phyloP scores from a whole-genome alignment of 2,888 invertebrate genomes.

The Rhopalosiphum nymphaeae region DNA sequence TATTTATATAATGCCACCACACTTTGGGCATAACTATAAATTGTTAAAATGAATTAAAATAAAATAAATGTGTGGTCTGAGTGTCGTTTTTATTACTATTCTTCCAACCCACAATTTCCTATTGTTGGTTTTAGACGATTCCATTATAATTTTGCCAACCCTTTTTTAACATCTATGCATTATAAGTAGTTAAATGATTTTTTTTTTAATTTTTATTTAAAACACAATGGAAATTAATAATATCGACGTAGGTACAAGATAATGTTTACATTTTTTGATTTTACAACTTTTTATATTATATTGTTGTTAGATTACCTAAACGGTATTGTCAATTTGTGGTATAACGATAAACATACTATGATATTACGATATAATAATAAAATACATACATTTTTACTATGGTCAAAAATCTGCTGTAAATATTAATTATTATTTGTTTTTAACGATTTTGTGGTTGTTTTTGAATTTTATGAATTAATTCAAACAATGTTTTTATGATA shows the following conservation, averaged over 20 bases:
- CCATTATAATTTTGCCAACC: slow-evolving; percentile 13
- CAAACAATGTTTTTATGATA: background rate
- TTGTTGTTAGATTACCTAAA: background rate
- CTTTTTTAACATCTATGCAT: slow-evolving; percentile 25
- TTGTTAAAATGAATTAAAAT: slow-evolving; percentile 61
- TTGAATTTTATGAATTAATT: background rate
- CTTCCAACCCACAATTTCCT: slow-evolving; percentile 17
- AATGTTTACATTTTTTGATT: background rate
- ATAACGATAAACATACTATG: background rate
- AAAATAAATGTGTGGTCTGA: slow-evolving; percentile 26
- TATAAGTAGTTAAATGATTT: slow-evolving; percentile 15
- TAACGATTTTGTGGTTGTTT: background rate
- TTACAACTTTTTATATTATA: too few species aligned
- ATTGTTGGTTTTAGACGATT: slow-evolving; percentile 55
- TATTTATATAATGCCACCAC: background rate
- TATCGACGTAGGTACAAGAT: background rate
- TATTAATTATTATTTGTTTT: background rate
- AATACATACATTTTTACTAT: background rate
- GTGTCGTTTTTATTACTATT: slow-evolving; percentile 43
- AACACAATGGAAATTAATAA: background rate
- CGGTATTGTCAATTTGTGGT: background rate
- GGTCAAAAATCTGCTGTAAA: background rate
- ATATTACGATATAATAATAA: background rate
- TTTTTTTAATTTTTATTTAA: slow-evolving; percentile 23
- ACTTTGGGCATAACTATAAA: slow-evolving; percentile 45